Evolutionary conservation across 1,140 invertebrate genomes (phyloP), one percentile per base, ranked within the genome.

Genomic region (Sycobia sp.): DNA sequence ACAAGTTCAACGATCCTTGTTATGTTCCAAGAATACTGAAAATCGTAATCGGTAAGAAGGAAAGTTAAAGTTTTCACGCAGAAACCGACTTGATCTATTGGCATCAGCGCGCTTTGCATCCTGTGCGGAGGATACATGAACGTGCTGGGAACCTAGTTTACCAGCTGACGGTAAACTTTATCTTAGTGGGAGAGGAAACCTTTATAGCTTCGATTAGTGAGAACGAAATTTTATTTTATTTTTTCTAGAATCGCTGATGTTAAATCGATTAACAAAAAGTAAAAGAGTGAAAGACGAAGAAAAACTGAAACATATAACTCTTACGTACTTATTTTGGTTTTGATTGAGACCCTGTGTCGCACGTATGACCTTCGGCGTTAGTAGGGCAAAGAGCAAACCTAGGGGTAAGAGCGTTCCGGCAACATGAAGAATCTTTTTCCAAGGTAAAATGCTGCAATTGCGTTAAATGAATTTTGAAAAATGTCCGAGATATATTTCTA

Each of bases 401-500:
- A 81, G 62, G 0, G 81, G 81, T 27, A 83, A 49, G 51, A 82
- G 75, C 27, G 80, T 70, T 16, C 79, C 74, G 51, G 81, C 73
- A 27, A 82, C 62, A 39, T 75, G 76, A 13, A 80, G 56, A 3
- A 80, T 76, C 62, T 80, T 82, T 57, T 74, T 78, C 78, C 77
- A 80, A 2, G 76, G 69, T 23, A 74, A 74, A 13, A 72, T 18
- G 34, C 76, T 78, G 51, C 0, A 54, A 71, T 66, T 36, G 57
- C 4, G 55, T 34, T 50, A 20, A 39, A 62, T 49, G 47, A 23
- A 18, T 47, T 22, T 41, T 13, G 44, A 43, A 22, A 22, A 32
- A 32, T 32, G 29, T 4, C 29, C 29, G 5, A n/a, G n/a, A n/a
- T n/a, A n/a, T n/a, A n/a, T n/a, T n/a, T n/a, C n/a, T n/a, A n/a